phyloP scores from a whole-genome alignment of 2,113 vertebrate species.

The Salvelinus sp. region DNA sequence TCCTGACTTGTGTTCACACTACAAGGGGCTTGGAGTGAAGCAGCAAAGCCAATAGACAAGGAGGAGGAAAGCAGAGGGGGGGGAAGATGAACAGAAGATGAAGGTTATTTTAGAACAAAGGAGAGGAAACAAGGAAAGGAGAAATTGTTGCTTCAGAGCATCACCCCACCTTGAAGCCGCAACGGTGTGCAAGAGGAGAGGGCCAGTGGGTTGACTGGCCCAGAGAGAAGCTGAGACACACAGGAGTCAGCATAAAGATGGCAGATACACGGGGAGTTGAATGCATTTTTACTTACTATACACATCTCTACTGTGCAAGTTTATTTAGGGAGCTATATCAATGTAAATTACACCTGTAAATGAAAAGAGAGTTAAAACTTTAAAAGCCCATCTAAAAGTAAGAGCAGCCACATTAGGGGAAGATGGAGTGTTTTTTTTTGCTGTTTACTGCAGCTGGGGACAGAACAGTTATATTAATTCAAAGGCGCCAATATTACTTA shows the following conservation, averaged over 20 bases:
- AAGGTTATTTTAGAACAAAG: conserved; percentile 78
- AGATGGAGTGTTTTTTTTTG: neutral
- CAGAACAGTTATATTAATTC: neutral
- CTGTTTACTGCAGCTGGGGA: conserved; percentile 20
- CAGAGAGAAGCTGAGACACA: conserved; percentile 84
- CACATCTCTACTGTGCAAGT: conserved; percentile 69
- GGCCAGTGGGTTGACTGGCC: conserved; percentile 72
- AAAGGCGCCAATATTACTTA: neutral
- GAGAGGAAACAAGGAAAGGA: conserved; percentile 36
- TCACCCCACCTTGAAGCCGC: conserved; percentile 84
- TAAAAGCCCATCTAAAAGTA: neutral
- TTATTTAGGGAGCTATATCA: conserved; percentile 11
- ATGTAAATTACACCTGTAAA: conserved; percentile 18
- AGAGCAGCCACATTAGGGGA: neutral
- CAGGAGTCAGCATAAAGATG: conserved; percentile 77
- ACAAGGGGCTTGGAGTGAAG: conserved; percentile 70
- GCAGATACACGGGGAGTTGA: conserved; percentile 86
- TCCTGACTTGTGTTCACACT: conserved; percentile 74
- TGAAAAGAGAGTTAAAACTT: neutral
- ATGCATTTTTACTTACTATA: conserved; percentile 98
- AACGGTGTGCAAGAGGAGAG: conserved; percentile 74
- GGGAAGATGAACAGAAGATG: conserved; percentile 81
- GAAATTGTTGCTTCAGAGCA: conserved; percentile 83
- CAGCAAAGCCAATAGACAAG: conserved; percentile 86
- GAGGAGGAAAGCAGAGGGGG: conserved; percentile 64